Base-by-base conservation (phyloP, 37 sponge, comb jelly and placozoan species). In the Ianthella basta region DNA sequence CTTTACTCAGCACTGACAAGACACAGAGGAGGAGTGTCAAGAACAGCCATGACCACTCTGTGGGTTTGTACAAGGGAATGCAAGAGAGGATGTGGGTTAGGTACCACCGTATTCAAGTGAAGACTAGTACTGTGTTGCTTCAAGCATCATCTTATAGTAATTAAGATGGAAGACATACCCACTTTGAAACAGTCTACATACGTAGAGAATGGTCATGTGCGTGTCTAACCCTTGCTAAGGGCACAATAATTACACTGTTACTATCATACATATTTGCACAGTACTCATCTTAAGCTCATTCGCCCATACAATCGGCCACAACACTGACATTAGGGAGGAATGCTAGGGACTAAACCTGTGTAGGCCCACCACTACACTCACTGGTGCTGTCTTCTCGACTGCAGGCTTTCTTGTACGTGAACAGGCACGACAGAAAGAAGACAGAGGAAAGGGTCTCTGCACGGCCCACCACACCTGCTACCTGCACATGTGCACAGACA, bases 401-500 rank as follows among this genome's bases (percentile, higher is more conserved):
- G 25, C 88, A 61, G 40, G 88, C 66, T 64, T 72, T 72, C 30
- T 59, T 35, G 83, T 97, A 95, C 0, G 75, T 38, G 14, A 83
- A 68, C 33, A 97, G 85, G 19, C 83, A 53, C 0, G 63, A 35
- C 6, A 97, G 79, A 66, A 87, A 97, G 86, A 97, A 95, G n/a
- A 93, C 8, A 25, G 87, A 91, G 60, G 92, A 91, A 0, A 97
- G 85, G 0, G 80, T 59, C 30, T 97, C 98, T 18, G 98, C 96
- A 81, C 98, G 90, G 15, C 98, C 98, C 2, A 97, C 98, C 1
- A 97, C 77, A 37, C 98, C 98, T 79, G 96, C 91, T 4, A 96
- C 95, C 95, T 95, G 63, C 21, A 72, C 25, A 56, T 57, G 78
- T 24, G n/a, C n/a, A n/a, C n/a, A 60, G 23, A 54, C 0, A 56